These are phyloP conservation scores for Sandelia bainsii DNA, from an alignment of 2,797 vertebrate genomes.

Conservation along the genomic window DNA sequence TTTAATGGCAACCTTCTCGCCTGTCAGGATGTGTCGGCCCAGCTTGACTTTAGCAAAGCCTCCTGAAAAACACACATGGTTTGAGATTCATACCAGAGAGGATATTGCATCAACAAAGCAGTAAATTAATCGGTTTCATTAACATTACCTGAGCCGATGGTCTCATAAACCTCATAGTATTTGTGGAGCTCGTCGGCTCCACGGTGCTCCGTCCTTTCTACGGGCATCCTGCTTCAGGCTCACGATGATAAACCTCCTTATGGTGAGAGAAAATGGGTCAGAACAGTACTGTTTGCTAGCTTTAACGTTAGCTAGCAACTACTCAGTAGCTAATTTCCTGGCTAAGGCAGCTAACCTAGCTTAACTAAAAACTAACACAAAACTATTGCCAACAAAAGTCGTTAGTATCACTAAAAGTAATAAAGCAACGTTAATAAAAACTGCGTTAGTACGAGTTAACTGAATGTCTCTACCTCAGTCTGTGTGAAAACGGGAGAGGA, in stretches of 20 bases:
- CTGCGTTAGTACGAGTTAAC: rapidly evolving
- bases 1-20: conserved; percentile 96
- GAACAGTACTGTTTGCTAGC: neutral
- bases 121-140: rapidly evolving
- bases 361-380: neutral
- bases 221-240: conserved; percentile 66
- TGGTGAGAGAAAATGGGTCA: neutral
- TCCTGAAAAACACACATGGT: conserved; percentile 78
- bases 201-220: conserved; percentile 69
- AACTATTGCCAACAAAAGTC: neutral
- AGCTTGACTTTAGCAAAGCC: conserved; percentile 98
- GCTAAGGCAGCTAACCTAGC: neutral
- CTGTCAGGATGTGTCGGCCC: conserved; percentile 89
- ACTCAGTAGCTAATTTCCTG: no score
- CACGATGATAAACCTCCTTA: conserved; percentile 11
- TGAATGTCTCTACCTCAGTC: conserved; percentile 35
- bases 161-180: conserved; percentile 92
- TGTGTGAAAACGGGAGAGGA: neutral
- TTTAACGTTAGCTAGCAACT: neutral
- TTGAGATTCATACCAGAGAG: neutral
- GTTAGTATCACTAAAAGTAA: neutral
- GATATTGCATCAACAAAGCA: rapidly evolving
- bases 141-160: conserved; percentile 91
- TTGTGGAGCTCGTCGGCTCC: conserved; percentile 88
- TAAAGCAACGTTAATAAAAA: neutral